phyloP scores from a whole-genome alignment of 2,888 invertebrate genomes.

The Caenorhabditis plicata region DNA sequence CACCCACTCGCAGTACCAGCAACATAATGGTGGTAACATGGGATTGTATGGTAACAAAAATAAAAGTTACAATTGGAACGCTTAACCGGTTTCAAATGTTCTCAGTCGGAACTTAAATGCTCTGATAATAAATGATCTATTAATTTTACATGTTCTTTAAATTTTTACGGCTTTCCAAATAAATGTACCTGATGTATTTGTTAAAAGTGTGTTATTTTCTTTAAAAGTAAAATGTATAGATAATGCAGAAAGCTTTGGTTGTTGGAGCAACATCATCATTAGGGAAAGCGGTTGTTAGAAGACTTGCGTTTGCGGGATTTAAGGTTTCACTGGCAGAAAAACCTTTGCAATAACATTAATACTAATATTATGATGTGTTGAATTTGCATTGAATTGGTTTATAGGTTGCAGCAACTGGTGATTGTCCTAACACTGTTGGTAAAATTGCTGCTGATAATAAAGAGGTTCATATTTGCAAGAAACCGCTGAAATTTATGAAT shows the following conservation, averaged over 20 bases:
- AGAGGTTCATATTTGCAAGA: slow-evolving; percentile 10
- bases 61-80: slow-evolving; percentile 42
- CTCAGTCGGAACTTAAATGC: slow-evolving; percentile 32
- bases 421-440: slow-evolving; percentile 31
- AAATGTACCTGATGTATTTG: slow-evolving; percentile 32
- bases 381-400: too few species aligned
- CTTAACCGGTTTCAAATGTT: slow-evolving; percentile 39
- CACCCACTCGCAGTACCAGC: slow-evolving; percentile 30
- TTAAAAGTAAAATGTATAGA: background rate
- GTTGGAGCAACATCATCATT: slow-evolving; percentile 37
- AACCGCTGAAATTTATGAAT: background rate
- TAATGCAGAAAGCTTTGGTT: slow-evolving; percentile 36
- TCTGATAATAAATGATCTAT: slow-evolving; percentile 42
- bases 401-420: slow-evolving; percentile 32
- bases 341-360: background rate
- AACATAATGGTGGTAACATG: slow-evolving; percentile 31
- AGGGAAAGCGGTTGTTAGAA: slow-evolving; percentile 42
- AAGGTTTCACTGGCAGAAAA: slow-evolving; percentile 7
- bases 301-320: slow-evolving; percentile 49
- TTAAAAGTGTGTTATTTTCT: slow-evolving; percentile 1
- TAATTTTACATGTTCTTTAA: slow-evolving; percentile 34
- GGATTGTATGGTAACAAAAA: slow-evolving; percentile 30
- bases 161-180: slow-evolving; percentile 38
- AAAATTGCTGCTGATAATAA: slow-evolving; percentile 40
- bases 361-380: background rate